Evolutionary conservation across 1,140 invertebrate species (phyloP).

Genomic region (Bombus ignitus): DNA sequence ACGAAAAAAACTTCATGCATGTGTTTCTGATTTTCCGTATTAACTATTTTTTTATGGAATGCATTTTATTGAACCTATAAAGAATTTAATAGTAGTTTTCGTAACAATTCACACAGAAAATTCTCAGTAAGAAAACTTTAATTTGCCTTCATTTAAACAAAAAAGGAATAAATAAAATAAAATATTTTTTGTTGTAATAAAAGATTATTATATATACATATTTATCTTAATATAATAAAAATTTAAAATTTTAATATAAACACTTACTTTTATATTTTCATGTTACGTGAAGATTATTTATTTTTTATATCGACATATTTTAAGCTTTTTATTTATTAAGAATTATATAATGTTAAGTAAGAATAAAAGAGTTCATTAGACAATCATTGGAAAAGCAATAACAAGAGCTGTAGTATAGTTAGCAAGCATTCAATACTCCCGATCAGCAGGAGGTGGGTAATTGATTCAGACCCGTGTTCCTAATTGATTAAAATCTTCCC

Average conservation of each 20-base stretch:
- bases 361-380: conserved; percentile 1
- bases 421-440: conserved; percentile 52
- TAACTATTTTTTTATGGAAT: background rate
- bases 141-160: background rate
- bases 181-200: no score
- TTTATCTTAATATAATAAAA: background rate
- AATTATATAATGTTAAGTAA: background rate
- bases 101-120: background rate
- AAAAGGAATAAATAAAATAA: background rate
- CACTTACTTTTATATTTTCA: no score
- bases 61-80: background rate
- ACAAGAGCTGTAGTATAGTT: conserved; percentile 5
- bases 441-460: conserved; percentile 52
- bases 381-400: conserved; percentile 18
- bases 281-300: background rate
- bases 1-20: background rate
- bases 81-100: background rate
- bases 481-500: conserved; percentile 66
- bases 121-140: background rate
- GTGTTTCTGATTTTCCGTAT: background rate
- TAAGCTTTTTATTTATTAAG: background rate
- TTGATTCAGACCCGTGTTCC: conserved; percentile 61
- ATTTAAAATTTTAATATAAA: background rate
- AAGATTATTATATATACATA: no score
- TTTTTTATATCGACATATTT: background rate